Conservation (phyloP, 2,888 invertebrate species). For the Psylliodes chrysocephalus region DNA sequence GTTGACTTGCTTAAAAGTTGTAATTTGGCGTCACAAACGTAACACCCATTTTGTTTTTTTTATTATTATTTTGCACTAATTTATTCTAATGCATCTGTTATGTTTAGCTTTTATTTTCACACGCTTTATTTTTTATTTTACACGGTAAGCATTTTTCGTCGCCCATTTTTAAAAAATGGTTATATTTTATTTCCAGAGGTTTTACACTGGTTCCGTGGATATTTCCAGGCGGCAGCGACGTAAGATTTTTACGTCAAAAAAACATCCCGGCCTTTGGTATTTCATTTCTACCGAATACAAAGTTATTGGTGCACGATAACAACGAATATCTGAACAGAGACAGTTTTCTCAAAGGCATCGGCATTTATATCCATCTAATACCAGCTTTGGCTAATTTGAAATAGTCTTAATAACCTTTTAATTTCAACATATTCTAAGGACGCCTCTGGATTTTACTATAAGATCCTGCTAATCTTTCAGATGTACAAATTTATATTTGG, state of each 20-base stretch:
- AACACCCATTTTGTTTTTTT: too few relatives aligned
- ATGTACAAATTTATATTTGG: too few relatives aligned
- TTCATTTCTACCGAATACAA: constrained; percentile 86
- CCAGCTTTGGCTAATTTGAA: constrained; percentile 68
- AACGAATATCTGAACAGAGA: constrained; percentile 84
- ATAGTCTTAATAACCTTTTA: background rate
- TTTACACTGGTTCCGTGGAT: constrained; percentile 75
- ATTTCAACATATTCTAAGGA: background rate
- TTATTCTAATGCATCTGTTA: too few relatives aligned
- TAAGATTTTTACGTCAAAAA: constrained; percentile 78
- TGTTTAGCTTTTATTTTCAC: too few relatives aligned
- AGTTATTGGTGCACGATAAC: constrained; percentile 85
- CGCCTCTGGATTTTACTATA: too few relatives aligned
- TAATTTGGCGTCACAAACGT: too few relatives aligned
- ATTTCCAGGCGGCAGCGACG: constrained; percentile 90
- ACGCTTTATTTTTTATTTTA: too few relatives aligned
- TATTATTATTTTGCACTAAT: too few relatives aligned
- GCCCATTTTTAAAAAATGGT: too few relatives aligned
- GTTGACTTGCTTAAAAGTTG: too few relatives aligned
- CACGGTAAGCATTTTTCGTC: too few relatives aligned
- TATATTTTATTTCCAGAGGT: constrained; percentile 44
- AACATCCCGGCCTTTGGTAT: constrained; percentile 88
- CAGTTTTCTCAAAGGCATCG: constrained; percentile 82
- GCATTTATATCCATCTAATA: constrained; percentile 78
- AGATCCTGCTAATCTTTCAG: too few relatives aligned